These are phyloP conservation scores for Lagorchestes hirsutus DNA, from an alignment of 2,797 vertebrate species.

Conservation along the genomic window DNA sequence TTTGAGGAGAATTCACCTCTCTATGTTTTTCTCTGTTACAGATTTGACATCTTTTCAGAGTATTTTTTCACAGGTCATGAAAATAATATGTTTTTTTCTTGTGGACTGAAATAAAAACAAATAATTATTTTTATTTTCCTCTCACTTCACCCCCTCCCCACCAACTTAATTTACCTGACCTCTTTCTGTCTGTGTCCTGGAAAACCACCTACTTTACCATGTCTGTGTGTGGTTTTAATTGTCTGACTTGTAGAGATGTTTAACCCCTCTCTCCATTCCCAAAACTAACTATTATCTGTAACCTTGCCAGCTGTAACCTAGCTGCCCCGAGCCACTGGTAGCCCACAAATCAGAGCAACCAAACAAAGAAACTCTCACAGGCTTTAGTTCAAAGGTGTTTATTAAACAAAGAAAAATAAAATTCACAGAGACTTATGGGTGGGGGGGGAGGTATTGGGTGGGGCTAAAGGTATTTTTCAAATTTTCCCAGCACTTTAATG, in stretches of 20 bases:
- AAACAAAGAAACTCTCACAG: slow-evolving; percentile 10
- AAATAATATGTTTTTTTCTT: not conserved
- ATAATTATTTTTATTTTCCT: not conserved
- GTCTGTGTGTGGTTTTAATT: not conserved
- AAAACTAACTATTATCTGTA: not conserved
- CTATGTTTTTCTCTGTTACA: not conserved
- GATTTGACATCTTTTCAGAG: slow-evolving; percentile 6
- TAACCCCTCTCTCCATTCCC: not conserved
- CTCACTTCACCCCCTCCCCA: not conserved
- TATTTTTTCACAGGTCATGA: slow-evolving; percentile 4
- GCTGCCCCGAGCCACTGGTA: not conserved
- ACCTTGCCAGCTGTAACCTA: not conserved
- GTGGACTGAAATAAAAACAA: slow-evolving; percentile 17
- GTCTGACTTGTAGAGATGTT: not conserved
- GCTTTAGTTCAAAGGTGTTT: not conserved
- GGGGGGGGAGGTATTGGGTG: not conserved
- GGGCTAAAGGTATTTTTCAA: slow-evolving; percentile 30
- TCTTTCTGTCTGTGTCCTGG: slow-evolving; percentile 23
- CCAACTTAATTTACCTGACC: not conserved
- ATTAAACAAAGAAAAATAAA: slow-evolving; percentile 51
- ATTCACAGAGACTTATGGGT: slow-evolving; percentile 28
- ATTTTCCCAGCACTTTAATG: slow-evolving; percentile 31
- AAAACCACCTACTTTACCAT: not conserved
- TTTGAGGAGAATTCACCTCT: not conserved
- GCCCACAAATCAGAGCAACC: not conserved